Evolutionary conservation across 2,888 invertebrate genomes (phyloP).

Genomic region (Neoscelio sp.): DNA sequence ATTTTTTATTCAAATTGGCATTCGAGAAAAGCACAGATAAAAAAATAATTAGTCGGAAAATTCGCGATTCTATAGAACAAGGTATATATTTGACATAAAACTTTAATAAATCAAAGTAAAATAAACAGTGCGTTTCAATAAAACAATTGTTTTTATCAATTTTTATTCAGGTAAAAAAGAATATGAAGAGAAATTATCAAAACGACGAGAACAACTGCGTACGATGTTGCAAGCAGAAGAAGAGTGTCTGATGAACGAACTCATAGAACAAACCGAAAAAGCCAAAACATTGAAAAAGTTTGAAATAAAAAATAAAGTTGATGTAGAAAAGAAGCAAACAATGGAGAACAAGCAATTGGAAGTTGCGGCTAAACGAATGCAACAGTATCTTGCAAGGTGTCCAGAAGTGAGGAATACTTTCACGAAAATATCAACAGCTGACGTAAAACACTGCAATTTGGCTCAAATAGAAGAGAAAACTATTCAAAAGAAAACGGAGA

Average conservation of each 20-base stretch:
- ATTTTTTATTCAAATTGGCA: slow-evolving; percentile 27
- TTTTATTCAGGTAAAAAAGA: slow-evolving; percentile 69
- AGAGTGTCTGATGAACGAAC: slow-evolving; percentile 84
- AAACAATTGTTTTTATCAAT: too few relatives aligned
- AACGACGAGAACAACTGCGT: slow-evolving; percentile 82
- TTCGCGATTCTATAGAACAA: slow-evolving; percentile 23
- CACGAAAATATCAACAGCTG: slow-evolving; percentile 83
- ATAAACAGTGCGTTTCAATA: too few relatives aligned
- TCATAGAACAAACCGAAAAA: slow-evolving; percentile 84
- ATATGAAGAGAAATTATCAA: slow-evolving; percentile 83
- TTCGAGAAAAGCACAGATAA: slow-evolving; percentile 47
- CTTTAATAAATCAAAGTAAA: not conserved
- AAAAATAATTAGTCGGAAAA: slow-evolving; percentile 32
- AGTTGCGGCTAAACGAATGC: slow-evolving; percentile 81
- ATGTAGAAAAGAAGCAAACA: slow-evolving; percentile 83
- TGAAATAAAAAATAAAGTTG: slow-evolving; percentile 84
- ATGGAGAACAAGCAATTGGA: slow-evolving; percentile 85
- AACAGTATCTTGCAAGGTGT: slow-evolving; percentile 83
- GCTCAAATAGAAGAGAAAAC: slow-evolving; percentile 87
- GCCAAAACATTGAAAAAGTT: slow-evolving; percentile 84
- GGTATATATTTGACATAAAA: slow-evolving; percentile 30
- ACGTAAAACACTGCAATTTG: slow-evolving; percentile 85
- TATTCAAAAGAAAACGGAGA: slow-evolving; percentile 84
- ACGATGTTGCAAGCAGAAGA: slow-evolving; percentile 83
- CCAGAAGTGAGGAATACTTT: slow-evolving; percentile 83